Conservation (phyloP, 2,888 invertebrate genomes). For the Pherbina coryleti region DNA sequence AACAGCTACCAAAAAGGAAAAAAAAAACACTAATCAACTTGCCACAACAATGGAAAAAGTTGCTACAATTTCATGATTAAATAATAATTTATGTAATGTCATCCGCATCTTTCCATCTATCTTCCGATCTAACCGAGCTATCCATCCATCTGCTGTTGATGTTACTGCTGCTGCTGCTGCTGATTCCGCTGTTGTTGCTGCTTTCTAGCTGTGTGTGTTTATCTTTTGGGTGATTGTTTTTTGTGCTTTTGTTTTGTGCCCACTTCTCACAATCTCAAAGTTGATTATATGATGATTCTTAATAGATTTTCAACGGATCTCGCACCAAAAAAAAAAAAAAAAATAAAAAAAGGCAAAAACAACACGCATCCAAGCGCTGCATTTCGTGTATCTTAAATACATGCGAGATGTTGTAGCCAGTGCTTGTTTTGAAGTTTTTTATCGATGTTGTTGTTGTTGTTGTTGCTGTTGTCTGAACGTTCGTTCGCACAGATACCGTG, state of each 20-base stretch:
- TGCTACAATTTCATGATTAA: constrained; percentile 18
- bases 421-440: constrained; percentile 23
- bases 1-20: constrained; percentile 10
- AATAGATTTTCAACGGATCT: constrained; percentile 39
- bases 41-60: constrained; percentile 9
- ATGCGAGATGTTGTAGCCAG: constrained; percentile 25
- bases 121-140: not conserved
- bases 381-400: constrained; percentile 22
- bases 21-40: not conserved
- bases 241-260: not conserved
- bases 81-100: constrained; percentile 35
- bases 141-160: not conserved
- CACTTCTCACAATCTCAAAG: constrained; percentile 9
- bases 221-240: not conserved
- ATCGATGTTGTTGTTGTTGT: constrained; percentile 42
- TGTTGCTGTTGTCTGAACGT: constrained; percentile 34
- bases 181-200: not conserved
- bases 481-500: constrained; percentile 24
- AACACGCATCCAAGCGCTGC: constrained; percentile 15
- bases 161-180: not conserved
- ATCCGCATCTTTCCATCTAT: constrained; percentile 16
- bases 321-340: not conserved
- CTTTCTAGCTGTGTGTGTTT: not conserved
- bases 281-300: constrained; percentile 28
- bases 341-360: too few species aligned